phyloP scores from a whole-genome alignment of 2,797 vertebrate species.

The Cynodonichthys magdalenae region DNA sequence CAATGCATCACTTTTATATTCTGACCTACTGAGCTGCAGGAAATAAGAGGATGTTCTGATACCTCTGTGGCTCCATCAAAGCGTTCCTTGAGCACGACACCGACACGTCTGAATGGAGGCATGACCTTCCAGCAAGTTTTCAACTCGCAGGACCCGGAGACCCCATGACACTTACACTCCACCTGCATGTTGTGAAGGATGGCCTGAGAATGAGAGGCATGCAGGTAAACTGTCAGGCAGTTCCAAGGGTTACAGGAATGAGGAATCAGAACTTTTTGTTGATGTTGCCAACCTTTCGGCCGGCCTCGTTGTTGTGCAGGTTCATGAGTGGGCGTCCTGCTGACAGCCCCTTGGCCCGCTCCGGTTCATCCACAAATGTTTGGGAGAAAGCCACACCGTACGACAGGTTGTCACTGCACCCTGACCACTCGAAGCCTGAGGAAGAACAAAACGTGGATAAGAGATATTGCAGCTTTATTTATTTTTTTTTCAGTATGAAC shows the following conservation, averaged over 20 bases:
- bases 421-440: constrained; percentile 86
- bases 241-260: background rate
- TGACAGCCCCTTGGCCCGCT: constrained; percentile 78
- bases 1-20: background rate
- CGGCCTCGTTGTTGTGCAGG: constrained; percentile 84
- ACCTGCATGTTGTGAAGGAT: constrained; percentile 86
- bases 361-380: constrained; percentile 82
- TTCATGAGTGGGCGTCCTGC: constrained; percentile 81
- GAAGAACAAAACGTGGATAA: constrained; percentile 4
- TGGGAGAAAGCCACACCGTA: constrained; percentile 85
- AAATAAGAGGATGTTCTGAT: constrained; percentile 20
- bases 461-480: background rate
- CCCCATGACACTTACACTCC: constrained; percentile 83
- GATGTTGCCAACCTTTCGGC: constrained; percentile 73
- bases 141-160: constrained; percentile 83
- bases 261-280: background rate
- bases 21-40: background rate
- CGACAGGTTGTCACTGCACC: constrained; percentile 86
- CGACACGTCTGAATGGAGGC: constrained; percentile 81
- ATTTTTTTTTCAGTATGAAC: background rate
- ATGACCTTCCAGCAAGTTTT: constrained; percentile 85
- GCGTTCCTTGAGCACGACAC: constrained; percentile 81
- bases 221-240: background rate
- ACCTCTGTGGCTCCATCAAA: constrained; percentile 84
- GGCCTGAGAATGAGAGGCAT: constrained; percentile 63